Evolutionary conservation across 2,113 vertebrate genomes (phyloP).

Genomic region (Rattus rattus): DNA sequence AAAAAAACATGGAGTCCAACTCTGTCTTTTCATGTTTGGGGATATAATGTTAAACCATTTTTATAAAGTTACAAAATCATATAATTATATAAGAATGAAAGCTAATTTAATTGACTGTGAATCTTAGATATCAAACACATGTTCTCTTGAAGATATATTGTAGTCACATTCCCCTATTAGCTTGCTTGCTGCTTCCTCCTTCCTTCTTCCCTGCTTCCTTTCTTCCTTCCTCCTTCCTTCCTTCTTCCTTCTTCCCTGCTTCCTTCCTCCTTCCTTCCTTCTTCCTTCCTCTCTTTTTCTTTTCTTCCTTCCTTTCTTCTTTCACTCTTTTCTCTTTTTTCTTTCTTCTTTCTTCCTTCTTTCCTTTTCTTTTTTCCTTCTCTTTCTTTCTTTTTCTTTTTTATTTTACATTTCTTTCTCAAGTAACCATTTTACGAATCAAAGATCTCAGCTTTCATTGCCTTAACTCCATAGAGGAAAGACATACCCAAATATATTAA

Average conservation of each 20-base stretch:
- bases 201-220: neutral
- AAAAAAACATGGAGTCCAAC: neutral
- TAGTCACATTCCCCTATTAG: neutral
- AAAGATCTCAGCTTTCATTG: neutral
- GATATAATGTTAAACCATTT: neutral
- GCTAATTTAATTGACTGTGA: neutral
- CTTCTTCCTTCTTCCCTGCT: neutral
- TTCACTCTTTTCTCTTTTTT: neutral
- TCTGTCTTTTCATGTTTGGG: neutral
- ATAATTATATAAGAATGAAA: neutral
- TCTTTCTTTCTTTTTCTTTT: neutral
- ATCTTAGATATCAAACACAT: neutral
- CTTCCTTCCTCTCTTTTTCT: no score
- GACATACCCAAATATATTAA: neutral
- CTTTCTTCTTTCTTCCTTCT: no score
- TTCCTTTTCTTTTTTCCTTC: no score
- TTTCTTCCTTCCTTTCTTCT: neutral
- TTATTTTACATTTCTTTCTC: neutral
- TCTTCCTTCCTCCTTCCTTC: neutral
- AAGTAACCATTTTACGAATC: neutral
- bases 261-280: neutral
- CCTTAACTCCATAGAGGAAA: neutral
- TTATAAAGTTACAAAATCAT: neutral
- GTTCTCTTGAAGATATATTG: neutral
- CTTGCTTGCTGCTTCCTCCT: neutral